A percentile compares a stretch with the other conserved stretches of the same genome.
phyloP scores from a whole-genome alignment of 35 echinoderm and acorn worm genomes.

The Lytechinus pictus region DNA sequence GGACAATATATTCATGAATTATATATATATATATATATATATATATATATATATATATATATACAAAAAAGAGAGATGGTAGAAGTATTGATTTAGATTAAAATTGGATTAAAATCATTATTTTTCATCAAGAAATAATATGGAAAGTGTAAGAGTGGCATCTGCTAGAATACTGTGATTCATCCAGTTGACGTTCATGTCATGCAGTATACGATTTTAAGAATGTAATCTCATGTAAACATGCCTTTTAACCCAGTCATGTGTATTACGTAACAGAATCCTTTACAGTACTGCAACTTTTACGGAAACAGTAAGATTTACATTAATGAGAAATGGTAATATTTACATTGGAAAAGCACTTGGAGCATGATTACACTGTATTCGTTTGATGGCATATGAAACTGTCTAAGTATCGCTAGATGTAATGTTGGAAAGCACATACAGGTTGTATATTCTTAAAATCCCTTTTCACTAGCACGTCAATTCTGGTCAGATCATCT shows the following conservation, averaged over 20 bases:
- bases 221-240: background rate
- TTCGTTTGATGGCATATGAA: background rate
- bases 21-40: too few species aligned
- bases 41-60: too few species aligned
- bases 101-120: too few species aligned
- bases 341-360: background rate
- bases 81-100: too few species aligned
- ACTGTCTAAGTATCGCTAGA: background rate
- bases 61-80: too few species aligned
- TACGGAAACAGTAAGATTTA: background rate
- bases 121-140: too few species aligned
- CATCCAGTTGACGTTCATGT: background rate
- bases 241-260: background rate
- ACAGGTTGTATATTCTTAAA: background rate
- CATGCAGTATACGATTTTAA: background rate
- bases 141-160: too few species aligned
- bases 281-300: background rate
- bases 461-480: background rate
- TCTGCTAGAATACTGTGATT: too few species aligned
- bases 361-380: background rate
- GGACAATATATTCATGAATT: background rate
- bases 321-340: background rate
- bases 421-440: background rate
- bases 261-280: background rate
- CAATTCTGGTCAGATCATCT: background rate